These are phyloP conservation scores for Triplophysa yarkandensis DNA, from an alignment of 2,797 vertebrate species.

Conservation along the genomic window DNA sequence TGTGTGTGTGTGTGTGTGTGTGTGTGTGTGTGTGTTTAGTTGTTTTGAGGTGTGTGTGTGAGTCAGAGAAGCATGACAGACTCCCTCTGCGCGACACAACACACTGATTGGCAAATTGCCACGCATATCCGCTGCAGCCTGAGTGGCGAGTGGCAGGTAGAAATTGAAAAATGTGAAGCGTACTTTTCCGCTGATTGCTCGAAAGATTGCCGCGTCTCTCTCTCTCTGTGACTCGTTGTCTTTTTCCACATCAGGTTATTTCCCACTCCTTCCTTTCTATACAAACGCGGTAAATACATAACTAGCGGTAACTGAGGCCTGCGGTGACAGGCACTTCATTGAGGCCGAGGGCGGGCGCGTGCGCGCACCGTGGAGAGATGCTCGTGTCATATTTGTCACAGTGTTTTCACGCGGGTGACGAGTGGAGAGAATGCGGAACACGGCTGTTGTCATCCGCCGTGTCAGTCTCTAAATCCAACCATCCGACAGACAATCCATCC, in stretches of 20 bases:
- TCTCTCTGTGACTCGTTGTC: constrained; percentile 35
- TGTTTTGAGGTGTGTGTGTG: constrained; percentile 52
- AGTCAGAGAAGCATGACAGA: constrained; percentile 56
- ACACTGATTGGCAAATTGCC: constrained; percentile 68
- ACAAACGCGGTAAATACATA: constrained; percentile 64
- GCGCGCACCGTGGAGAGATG: constrained; percentile 43
- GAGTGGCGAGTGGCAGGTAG: constrained; percentile 62
- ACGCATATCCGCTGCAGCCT: constrained; percentile 56
- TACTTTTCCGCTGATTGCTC: constrained; percentile 64
- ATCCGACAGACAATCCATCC: constrained; percentile 55
- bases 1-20: not conserved
- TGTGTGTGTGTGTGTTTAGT: constrained; percentile 22
- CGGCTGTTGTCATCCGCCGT: constrained; percentile 49
- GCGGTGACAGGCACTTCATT: constrained; percentile 57
- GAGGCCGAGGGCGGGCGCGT: constrained; percentile 39
- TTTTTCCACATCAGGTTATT: constrained; percentile 13
- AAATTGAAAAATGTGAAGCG: constrained; percentile 67
- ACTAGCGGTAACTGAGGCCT: constrained; percentile 50
- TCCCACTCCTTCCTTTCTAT: constrained; percentile 57
- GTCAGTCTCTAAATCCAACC: constrained; percentile 45
- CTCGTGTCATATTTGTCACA: constrained; percentile 61
- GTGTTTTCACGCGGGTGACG: constrained; percentile 57
- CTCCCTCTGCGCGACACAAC: constrained; percentile 61
- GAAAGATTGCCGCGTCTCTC: constrained; percentile 58
- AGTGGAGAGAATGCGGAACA: constrained; percentile 53